Evolutionary conservation across 2,113 vertebrate species (phyloP).

Genomic region (Fregata magnificens): DNA sequence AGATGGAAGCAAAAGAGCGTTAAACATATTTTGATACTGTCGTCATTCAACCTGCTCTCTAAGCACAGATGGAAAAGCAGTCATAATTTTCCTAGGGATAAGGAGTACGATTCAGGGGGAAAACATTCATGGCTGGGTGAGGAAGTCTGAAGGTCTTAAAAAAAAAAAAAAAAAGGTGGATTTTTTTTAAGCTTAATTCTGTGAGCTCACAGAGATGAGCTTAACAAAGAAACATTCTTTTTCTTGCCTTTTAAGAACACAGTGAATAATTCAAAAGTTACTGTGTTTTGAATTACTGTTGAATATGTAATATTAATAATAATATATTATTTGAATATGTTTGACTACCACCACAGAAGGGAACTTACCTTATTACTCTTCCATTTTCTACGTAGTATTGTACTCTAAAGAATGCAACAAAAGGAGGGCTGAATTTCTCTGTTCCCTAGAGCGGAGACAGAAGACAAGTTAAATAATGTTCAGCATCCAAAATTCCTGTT

Average conservation of each 20-base stretch:
- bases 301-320: no score
- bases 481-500: background rate
- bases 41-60: background rate
- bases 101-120: background rate
- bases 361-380: constrained; percentile 81
- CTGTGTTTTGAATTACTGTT: no score
- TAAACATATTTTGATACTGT: background rate
- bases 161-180: background rate
- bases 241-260: background rate
- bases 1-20: background rate
- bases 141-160: background rate
- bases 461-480: background rate
- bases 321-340: no score
- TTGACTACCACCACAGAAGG: background rate
- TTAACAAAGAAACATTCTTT: background rate
- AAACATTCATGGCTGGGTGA: background rate
- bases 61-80: background rate
- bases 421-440: constrained; percentile 75
- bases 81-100: background rate
- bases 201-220: background rate
- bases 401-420: constrained; percentile 84
- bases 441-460: constrained; percentile 66
- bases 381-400: constrained; percentile 90
- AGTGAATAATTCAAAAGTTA: background rate
- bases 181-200: background rate